A percentile compares a stretch with the other conserved stretches of the same genome.
Conservation (phyloP, 2,888 invertebrate genomes). For the Mythimna loreyi region DNA sequence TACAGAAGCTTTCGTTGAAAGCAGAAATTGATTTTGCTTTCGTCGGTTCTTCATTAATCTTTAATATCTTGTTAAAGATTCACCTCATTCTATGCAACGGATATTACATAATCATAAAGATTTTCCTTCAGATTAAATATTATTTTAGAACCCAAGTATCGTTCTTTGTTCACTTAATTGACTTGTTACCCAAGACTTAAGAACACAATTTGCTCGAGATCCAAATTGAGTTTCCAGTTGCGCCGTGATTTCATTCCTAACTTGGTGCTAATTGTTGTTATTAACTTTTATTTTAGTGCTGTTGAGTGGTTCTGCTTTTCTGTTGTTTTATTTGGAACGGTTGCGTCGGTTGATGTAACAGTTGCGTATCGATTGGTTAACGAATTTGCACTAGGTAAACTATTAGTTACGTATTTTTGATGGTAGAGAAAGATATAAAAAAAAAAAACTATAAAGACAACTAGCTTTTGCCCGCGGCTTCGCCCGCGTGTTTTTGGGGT, state of each 20-base stretch:
- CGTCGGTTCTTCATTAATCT: too few species aligned
- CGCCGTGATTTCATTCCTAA: conserved; percentile 30
- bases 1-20: too few species aligned
- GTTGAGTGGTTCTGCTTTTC: conserved; percentile 11
- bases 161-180: conserved; percentile 47
- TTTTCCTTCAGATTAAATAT: conserved; percentile 15
- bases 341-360: conserved; percentile 3
- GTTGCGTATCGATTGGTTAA: neutral
- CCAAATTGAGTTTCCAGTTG: conserved; percentile 46
- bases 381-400: neutral
- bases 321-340: neutral
- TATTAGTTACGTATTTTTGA: too few species aligned
- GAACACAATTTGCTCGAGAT: conserved; percentile 40
- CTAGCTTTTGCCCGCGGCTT: too few species aligned
- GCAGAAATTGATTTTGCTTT: too few species aligned
- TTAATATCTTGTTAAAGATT: neutral
- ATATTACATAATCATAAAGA: conserved; percentile 9
- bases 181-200: conserved; percentile 38
- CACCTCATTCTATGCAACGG: neutral
- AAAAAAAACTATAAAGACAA: too few species aligned
- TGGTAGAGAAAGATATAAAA: too few species aligned
- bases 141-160: conserved; percentile 21
- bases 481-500: too few species aligned
- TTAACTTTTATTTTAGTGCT: conserved; percentile 33
- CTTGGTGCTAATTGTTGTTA: conserved; percentile 41